Conservation (phyloP, 2,797 vertebrate genomes). For the Euphonia xanthogaster region DNA sequence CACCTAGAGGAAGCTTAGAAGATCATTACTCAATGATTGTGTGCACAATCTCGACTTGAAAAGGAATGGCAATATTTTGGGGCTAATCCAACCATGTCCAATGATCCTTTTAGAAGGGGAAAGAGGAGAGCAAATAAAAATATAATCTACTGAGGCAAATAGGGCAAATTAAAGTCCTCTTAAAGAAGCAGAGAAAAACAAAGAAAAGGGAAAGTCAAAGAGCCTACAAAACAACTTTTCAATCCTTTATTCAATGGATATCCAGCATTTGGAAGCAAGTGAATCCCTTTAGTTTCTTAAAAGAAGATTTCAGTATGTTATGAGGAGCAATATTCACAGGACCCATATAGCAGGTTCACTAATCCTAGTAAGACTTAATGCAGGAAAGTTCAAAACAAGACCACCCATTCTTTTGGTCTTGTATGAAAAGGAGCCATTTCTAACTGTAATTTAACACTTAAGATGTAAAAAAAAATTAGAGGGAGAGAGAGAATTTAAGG, state of each 20-base stretch:
- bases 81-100: constrained; percentile 43
- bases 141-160: neutral
- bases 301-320: neutral
- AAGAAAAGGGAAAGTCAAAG: neutral
- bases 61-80: constrained; percentile 33
- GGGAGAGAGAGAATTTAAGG: neutral
- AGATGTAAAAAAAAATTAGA: neutral
- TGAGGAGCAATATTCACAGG: neutral
- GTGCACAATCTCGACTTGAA: constrained; percentile 24
- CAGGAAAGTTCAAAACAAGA: neutral
- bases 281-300: neutral
- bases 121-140: neutral
- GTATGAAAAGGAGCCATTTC: neutral
- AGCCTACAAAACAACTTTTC: neutral
- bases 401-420: neutral
- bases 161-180: neutral
- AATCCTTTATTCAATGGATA: neutral
- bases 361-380: neutral
- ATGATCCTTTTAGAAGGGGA: neutral
- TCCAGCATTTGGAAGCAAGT: neutral
- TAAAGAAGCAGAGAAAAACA: neutral
- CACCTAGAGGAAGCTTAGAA: constrained; percentile 46
- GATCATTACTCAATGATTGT: constrained; percentile 44
- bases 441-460: neutral
- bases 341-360: neutral